Evolutionary conservation across 2,888 invertebrate species (phyloP).

Genomic region (Ornithoptera alexandrae): DNA sequence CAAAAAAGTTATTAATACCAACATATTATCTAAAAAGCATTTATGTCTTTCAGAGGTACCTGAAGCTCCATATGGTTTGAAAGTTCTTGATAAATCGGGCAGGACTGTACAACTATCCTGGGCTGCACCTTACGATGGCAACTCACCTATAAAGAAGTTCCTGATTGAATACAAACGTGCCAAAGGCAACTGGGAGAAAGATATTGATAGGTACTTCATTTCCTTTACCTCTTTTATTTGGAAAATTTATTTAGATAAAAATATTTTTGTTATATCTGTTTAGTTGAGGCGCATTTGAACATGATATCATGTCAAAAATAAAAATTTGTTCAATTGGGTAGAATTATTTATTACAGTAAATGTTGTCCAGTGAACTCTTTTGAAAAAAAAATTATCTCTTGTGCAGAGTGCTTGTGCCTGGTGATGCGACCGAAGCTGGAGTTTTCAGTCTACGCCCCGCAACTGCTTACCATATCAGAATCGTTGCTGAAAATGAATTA

Average conservation of each 20-base stretch:
- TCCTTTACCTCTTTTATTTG: background rate
- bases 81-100: slow-evolving; percentile 95
- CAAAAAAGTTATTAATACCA: background rate
- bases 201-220: slow-evolving; percentile 84
- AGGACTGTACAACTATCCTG: slow-evolving; percentile 94
- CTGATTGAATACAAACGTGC: slow-evolving; percentile 95
- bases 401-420: slow-evolving; percentile 89
- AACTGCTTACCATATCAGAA: slow-evolving; percentile 94
- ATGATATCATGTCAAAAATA: background rate
- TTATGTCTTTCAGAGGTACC: slow-evolving; percentile 84
- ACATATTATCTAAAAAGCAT: background rate
- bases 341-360: no score
- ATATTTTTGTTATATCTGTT: background rate
- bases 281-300: background rate
- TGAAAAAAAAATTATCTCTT: background rate
- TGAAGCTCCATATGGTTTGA: slow-evolving; percentile 92
- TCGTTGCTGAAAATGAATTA: slow-evolving; percentile 95
- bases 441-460: slow-evolving; percentile 94
- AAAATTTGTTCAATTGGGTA: no score
- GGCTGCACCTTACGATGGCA: slow-evolving; percentile 95
- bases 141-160: slow-evolving; percentile 93
- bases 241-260: background rate
- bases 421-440: slow-evolving; percentile 92
- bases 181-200: slow-evolving; percentile 84
- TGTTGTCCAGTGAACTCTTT: no score